Evolutionary conservation across 2,797 vertebrate species (phyloP).

Genomic region (Serranus cabrilla): DNA sequence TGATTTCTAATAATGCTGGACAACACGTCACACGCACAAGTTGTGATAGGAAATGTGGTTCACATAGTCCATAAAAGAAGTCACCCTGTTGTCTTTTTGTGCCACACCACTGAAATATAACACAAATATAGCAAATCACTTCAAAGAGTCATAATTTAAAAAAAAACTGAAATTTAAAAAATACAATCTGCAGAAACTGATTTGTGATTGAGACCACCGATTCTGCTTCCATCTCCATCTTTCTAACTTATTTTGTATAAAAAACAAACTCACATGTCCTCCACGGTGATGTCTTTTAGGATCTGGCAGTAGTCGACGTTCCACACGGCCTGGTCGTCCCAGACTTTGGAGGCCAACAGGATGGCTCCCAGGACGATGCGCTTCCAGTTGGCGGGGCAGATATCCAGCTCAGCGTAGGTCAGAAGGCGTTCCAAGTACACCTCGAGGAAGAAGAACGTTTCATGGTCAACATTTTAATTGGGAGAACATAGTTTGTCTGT

Average conservation of each 20-base stretch:
- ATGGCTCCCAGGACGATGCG: slow-evolving; percentile 96
- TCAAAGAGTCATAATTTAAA: too few relatives aligned
- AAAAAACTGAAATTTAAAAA: too few relatives aligned
- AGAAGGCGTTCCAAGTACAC: slow-evolving; percentile 96
- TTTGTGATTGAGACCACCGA: not conserved
- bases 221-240: too few relatives aligned
- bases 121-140: too few relatives aligned
- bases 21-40: too few relatives aligned
- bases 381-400: slow-evolving; percentile 98
- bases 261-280: slow-evolving; percentile 93
- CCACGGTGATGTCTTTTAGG: slow-evolving; percentile 97
- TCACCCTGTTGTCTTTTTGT: too few relatives aligned
- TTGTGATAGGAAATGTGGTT: too few relatives aligned
- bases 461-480: not conserved
- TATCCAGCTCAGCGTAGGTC: slow-evolving; percentile 97
- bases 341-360: slow-evolving; percentile 96
- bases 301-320: slow-evolving; percentile 99
- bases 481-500: fast-evolving
- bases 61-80: too few relatives aligned
- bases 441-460: slow-evolving; percentile 65
- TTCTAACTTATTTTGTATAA: not conserved
- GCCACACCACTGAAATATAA: too few relatives aligned
- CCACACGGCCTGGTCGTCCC: slow-evolving; percentile 99
- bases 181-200: not conserved
- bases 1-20: too few relatives aligned